Evolutionary conservation across 1,140 invertebrate species (phyloP), one percentile per base, ranked within the genome.

Genomic region (Megathymus violae): DNA sequence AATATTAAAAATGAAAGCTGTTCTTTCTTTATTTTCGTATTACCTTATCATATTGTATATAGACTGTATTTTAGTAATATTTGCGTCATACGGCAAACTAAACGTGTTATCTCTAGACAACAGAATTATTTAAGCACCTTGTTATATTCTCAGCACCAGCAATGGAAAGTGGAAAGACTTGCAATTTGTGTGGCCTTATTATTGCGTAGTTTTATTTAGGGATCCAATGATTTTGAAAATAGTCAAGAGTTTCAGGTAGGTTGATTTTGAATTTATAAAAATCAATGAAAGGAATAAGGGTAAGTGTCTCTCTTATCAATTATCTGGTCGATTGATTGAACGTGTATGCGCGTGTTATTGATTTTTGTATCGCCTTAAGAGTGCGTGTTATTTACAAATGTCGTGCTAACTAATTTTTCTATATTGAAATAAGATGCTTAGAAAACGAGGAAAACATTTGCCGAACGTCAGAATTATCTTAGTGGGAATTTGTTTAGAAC

Each of bases 161-260:
- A 4, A 9, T 31, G 27, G 27, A 31, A 31, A 31, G 1, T 31
- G 27, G 4, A 31, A 4, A 31, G 27, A 7, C 7, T 31, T 31
- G 9, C 7, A 7, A 31, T 31, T 14, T 19, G 0, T 46, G 10
- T n/a, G n/a, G n/a, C n/a, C n/a, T n/a, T 46, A 0, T 22, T 27
- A 34, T 14, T 31, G 11, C 7, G 40, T 59, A 9, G 46, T n/a
- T n/a, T 34, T 59, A 59, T 46, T 46, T 31, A 13, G 41, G 25
- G 1, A 43, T 46, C 19, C 41, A 46, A 43, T 59, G 41, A 59
- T 14, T 31, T 19, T 47, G 4, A 31, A 31, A n/a, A 16, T 31
- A 31, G 4, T 27, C 11, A 14, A 7, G 22, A 11, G 13, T 27
- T 11, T 15, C 13, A 48, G n/a, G 46, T 48, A 48, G 3, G 27